Base-by-base conservation (phyloP, 2,888 invertebrate genomes). In the Drosophila prostipennis region DNA sequence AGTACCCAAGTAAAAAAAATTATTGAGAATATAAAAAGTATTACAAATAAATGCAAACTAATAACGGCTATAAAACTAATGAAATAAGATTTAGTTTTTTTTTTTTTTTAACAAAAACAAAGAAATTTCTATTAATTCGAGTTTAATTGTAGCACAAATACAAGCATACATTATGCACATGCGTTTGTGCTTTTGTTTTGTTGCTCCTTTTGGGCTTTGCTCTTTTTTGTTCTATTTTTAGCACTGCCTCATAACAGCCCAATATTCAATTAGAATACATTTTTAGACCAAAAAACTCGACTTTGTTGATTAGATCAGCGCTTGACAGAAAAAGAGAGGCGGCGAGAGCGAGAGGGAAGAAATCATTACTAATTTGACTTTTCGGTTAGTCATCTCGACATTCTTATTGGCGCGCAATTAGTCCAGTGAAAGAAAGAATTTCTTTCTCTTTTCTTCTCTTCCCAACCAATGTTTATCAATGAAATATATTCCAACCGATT, bases 321-420 rank as follows among this genome's bases (percentile, higher is more conserved):
- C 39, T 29, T 19, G 14, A n/a, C 4, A 23, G 40, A 29, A 34
- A 57, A 51, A 34, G 10, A 26, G 19, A 46, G n/a, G 14, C 51
- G 34, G 40, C n/a, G 16, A 14, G 19, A 11, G n/a, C 19, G 36
- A n/a, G 26, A 42, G n/a, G 32, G 43, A 23, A 7, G 23, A 7
- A 72, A 72, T 52, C 45, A 75, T 75, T 70, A 64, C 67, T 73
- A 78, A 76, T 86, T 71, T 87, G 78, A 74, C 73, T 70, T 83
- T 86, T 80, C 37, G 78, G 78, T 81, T 81, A 81, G 84, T 81
- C 87, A 87, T 80, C 49, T 64, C 51, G 40, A 63, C 26, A 45
- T 46, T 67, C 37, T 37, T 40, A 52, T 67, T 65, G 79, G 70
- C 79, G 82, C 73, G 76, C 79, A 79, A 76, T 84, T 81, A 76